phyloP scores from a whole-genome alignment of 1,140 invertebrate species.

The Hesperophylax magnus region DNA sequence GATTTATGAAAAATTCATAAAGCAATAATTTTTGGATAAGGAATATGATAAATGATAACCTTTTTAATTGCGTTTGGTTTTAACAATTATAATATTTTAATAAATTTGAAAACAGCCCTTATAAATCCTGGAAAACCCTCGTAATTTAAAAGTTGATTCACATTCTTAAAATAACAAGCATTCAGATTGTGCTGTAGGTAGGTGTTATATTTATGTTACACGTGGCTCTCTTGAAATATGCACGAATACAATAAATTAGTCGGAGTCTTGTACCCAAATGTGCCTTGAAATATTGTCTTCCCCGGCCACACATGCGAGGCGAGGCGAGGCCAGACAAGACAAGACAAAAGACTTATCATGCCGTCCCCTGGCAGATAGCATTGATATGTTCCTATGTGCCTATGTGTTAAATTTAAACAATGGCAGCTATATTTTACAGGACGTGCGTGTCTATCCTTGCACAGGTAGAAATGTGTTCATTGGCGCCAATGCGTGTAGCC shows the following conservation, averaged over 20 bases:
- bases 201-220: not conserved
- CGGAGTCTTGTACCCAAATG: not conserved
- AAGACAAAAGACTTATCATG: slow-evolving; percentile 25
- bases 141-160: not conserved
- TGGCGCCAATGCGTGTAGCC: slow-evolving; percentile 49
- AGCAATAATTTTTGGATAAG: too few species aligned
- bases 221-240: not conserved
- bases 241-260: slow-evolving; percentile 19
- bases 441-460: slow-evolving; percentile 37
- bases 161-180: not conserved
- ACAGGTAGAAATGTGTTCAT: slow-evolving; percentile 47
- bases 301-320: slow-evolving; percentile 20
- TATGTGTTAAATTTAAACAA: slow-evolving; percentile 33
- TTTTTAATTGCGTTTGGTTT: too few species aligned
- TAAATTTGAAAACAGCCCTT: too few species aligned
- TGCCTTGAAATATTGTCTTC: not conserved
- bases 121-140: not conserved
- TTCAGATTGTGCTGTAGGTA: not conserved
- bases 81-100: too few species aligned
- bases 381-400: not conserved
- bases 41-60: too few species aligned
- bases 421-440: slow-evolving; percentile 39
- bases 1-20: too few species aligned
- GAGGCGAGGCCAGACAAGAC: not conserved
- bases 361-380: slow-evolving; percentile 12